These are phyloP conservation scores for Eulimnadia texana DNA, from an alignment of 1,140 invertebrate genomes.

Conservation along the genomic window DNA sequence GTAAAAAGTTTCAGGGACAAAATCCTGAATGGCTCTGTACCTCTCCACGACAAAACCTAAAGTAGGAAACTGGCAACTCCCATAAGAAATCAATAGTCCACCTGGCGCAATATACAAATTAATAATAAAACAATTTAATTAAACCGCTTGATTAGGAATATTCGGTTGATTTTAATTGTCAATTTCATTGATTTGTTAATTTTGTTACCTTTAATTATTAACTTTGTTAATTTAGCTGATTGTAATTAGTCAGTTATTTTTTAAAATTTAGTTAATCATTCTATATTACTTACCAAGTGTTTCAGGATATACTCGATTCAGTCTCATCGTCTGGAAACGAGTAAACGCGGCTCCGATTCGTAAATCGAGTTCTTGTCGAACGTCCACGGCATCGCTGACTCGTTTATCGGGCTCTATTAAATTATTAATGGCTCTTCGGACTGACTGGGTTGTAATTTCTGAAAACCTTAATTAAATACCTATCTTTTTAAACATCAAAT, in stretches of 20 bases:
- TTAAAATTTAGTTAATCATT: background rate
- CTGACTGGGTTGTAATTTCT: conserved; percentile 74
- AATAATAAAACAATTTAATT: too few relatives aligned
- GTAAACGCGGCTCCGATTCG: conserved; percentile 97
- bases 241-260: conserved; percentile 16
- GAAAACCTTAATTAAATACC: conserved; percentile 63
- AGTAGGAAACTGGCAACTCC: conserved; percentile 94
- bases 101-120: too few relatives aligned
- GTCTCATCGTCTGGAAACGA: conserved; percentile 86
- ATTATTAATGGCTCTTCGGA: conserved; percentile 59
- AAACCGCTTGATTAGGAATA: too few relatives aligned
- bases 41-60: conserved; percentile 93
- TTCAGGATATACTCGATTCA: conserved; percentile 70
- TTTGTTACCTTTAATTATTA: background rate
- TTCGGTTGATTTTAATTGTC: background rate
- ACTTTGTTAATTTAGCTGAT: conserved; percentile 20
- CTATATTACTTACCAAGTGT: conserved; percentile 33
- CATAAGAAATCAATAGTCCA: conserved; percentile 71
- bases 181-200: background rate
- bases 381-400: conserved; percentile 88
- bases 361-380: conserved; percentile 86
- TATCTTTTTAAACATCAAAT: background rate
- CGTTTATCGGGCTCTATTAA: conserved; percentile 65
- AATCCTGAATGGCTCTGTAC: conserved; percentile 74
- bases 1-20: conserved; percentile 84